Evolutionary conservation across 2,888 invertebrate genomes (phyloP), one percentile per base, ranked within the genome.

Genomic region (Acrobasis repandana): DNA sequence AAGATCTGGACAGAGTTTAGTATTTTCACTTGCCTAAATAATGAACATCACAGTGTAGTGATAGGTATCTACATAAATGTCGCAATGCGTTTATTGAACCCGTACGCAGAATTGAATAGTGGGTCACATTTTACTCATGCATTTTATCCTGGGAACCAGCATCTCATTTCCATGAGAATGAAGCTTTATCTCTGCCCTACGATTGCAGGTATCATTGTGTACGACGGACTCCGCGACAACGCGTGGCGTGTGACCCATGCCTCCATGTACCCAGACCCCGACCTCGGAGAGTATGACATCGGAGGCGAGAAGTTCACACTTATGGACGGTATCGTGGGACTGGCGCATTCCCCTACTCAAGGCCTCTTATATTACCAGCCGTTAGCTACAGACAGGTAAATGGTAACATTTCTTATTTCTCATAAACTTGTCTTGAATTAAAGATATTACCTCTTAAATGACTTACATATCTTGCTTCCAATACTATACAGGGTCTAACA

Each of bases 241-340:
- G 96, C 97, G 36, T 97, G 97, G 97, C 93, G 97, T 56, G 91
- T 96, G 2, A 93, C 95, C 33, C 97, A 97, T 83, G 95, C 97
- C 0, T 94, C 95, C 54, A 97, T 97, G 97, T 96, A 95, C 83
- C 97, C 97, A 0, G 95, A 97, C 88, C 97, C 97, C 0, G 95
- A 97, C 82, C 94, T 95, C 68, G 94, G 96, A 0, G 95, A 95
- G 69, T 95, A 96, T 67, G 94, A 93, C 85, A 95, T 97, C 64
- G 94, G 93, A 9, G 94, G 94, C 0, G 94, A 95, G 56, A 86
- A 87, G 63, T 96, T 96, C 82, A 95, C 95, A 2, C 91, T 96
- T 15, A 95, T 95, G 93, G 96, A 96, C 78, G 96, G 96, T 1
- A 83, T 96, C 51, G 95, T 96, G 2, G 96, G 96, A 0, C 79